phyloP scores from a whole-genome alignment of 2,888 invertebrate species.

The Tipula vernalis region DNA sequence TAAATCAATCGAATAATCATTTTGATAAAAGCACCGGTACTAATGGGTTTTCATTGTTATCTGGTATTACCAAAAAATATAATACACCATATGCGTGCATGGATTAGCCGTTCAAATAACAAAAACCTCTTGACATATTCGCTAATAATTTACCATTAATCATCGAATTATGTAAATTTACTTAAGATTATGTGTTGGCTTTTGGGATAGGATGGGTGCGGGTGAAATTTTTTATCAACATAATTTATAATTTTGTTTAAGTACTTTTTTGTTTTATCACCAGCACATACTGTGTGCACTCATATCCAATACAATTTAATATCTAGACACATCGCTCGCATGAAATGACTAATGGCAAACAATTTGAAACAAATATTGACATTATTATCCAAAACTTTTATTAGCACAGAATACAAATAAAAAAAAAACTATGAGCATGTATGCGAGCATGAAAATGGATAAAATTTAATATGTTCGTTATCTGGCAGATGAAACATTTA shows the following conservation, averaged over 20 bases:
- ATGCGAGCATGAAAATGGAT: neutral
- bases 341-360: neutral
- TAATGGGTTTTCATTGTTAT: neutral
- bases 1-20: conserved; percentile 4
- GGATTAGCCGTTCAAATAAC: neutral
- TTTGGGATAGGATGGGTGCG: neutral
- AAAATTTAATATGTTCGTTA: neutral
- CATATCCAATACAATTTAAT: neutral
- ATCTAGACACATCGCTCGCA: neutral
- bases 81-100: neutral
- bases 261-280: neutral
- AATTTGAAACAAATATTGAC: neutral
- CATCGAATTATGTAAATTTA: neutral
- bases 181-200: neutral
- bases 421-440: neutral
- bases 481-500: neutral
- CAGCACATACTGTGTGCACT: neutral
- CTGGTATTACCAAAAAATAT: neutral
- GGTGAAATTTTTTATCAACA: neutral
- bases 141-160: neutral
- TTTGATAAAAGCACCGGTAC: neutral
- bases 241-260: neutral
- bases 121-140: neutral
- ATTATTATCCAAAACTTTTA: neutral
- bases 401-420: neutral